phyloP scores from a whole-genome alignment of 1,140 invertebrate genomes.

The Diorhabda elongata region DNA sequence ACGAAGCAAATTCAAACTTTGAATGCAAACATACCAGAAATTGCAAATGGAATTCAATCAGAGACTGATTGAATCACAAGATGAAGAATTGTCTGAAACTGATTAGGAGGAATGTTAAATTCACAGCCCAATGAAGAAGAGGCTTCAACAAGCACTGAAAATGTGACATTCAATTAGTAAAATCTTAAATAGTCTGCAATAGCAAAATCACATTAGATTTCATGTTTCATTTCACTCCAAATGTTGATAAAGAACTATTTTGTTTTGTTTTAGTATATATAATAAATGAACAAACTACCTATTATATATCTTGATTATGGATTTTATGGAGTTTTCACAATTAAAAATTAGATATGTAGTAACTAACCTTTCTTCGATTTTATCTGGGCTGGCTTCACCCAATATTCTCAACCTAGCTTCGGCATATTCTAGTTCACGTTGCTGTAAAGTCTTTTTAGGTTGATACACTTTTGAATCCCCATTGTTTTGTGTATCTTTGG shows the following conservation, averaged over 20 bases:
- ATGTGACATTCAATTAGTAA: not conserved
- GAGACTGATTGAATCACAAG: not conserved
- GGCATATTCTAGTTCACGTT: conserved; percentile 83
- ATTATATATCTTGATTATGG: too few relatives aligned
- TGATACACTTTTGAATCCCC: conserved; percentile 64
- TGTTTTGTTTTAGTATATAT: not conserved
- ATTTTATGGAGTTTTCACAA: too few relatives aligned
- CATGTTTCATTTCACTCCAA: too few relatives aligned
- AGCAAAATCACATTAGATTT: too few relatives aligned
- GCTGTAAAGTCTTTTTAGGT: conserved; percentile 79
- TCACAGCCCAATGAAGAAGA: not conserved
- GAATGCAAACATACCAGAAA: not conserved
- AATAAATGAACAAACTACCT: not conserved
- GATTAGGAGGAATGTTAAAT: not conserved
- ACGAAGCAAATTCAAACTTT: not conserved
- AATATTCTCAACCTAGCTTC: conserved; percentile 78
- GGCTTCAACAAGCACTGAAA: not conserved
- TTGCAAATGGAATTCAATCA: not conserved
- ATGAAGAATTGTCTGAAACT: not conserved
- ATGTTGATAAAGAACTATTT: conserved; percentile 4
- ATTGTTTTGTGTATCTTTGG: conserved; percentile 52
- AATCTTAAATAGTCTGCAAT: not conserved
- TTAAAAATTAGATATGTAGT: not conserved
- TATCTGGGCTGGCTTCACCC: conserved; percentile 75
- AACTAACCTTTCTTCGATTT: conserved; percentile 61